Base-by-base conservation (phyloP, 2,797 vertebrate species). In the Leptatherina wallacei region DNA sequence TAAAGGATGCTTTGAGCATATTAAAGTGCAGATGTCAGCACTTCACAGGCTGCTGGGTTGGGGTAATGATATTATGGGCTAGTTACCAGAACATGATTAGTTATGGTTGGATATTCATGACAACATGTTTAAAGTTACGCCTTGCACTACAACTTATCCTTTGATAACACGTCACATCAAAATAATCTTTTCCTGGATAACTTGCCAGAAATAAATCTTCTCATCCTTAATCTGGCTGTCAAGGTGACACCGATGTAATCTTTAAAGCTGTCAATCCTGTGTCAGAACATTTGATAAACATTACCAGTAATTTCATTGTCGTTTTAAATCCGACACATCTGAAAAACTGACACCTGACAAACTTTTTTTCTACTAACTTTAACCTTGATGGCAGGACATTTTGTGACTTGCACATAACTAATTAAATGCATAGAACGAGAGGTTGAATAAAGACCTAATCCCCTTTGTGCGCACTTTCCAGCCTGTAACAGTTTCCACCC, bases 1-100 rank as follows among this genome's bases (percentile, higher is more conserved):
- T 61, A 75, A 72, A 78, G 30, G 61, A 81, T 70, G 63, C 61
- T 71, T 2, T 44, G 33, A 71, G 80, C 33, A 55, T 61, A 67
- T 81, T 69, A 63, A 64, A 71, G 52, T 55, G 40, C 24, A 63
- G 27, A 38, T 49, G 60, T 36, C 61, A 55, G 30, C 12, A 35
- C 30, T 66, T 75, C 12, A 38, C 58, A 73, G 54, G 66, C 55
- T 65, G 51, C 62, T 8, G 52, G 16, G 54, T 40, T 57, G 3
- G 18, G 52, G 69, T 33, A 71, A 20, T 29, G 22, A 2, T 36
- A 38, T 27, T 42, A 44, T 38, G 24, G 44, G 20, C 2, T 16
- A 8, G 22, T 55, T 61, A 24, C 8, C 2, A 11, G n/a, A 51
- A 35, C 30, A 47, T 20, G n/a, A n/a, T 55, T 62, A 30, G 20